Conservation (phyloP, 2,113 vertebrate genomes). For the Perccottus glenii region DNA sequence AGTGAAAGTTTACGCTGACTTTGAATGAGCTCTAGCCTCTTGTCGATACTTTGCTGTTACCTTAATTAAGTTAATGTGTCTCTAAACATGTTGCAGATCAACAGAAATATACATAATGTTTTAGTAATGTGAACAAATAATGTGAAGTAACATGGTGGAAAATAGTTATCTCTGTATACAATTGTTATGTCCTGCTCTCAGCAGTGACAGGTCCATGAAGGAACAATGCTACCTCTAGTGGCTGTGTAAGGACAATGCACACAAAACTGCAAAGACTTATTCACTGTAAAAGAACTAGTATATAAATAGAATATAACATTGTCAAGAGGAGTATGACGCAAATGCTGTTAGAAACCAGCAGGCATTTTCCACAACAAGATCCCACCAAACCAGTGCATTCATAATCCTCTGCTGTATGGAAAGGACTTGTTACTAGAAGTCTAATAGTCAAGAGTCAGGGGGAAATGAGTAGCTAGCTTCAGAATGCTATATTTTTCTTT, state of each 20-base stretch:
- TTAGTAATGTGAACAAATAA: no score
- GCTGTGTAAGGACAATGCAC: slow-evolving; percentile 40
- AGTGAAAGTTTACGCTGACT: no score
- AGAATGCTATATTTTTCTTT: slow-evolving; percentile 73
- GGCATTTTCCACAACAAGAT: slow-evolving; percentile 21
- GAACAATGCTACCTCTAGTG: slow-evolving; percentile 66
- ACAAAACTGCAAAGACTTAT: slow-evolving; percentile 9
- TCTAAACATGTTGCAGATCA: no score
- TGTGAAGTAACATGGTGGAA: no score
- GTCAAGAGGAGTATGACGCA: neutral
- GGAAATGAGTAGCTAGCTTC: slow-evolving; percentile 72
- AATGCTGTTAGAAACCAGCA: neutral
- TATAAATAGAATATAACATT: neutral
- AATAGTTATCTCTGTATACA: neutral
- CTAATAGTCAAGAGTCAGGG: slow-evolving; percentile 63
- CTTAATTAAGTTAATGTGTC: no score
- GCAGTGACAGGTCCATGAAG: neutral
- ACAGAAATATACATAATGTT: no score
- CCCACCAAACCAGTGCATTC: slow-evolving; percentile 38
- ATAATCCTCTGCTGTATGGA: slow-evolving; percentile 44
- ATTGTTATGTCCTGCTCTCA: neutral
- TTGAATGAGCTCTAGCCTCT: no score
- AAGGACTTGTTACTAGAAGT: slow-evolving; percentile 62
- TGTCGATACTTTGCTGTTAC: no score
- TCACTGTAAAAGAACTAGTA: no score